Percentiles rank a stretch among this genome's conserved stretches.
phyloP scores from a whole-genome alignment of 2,888 invertebrate genomes.

The Amblyjoppa fuscipennis region DNA sequence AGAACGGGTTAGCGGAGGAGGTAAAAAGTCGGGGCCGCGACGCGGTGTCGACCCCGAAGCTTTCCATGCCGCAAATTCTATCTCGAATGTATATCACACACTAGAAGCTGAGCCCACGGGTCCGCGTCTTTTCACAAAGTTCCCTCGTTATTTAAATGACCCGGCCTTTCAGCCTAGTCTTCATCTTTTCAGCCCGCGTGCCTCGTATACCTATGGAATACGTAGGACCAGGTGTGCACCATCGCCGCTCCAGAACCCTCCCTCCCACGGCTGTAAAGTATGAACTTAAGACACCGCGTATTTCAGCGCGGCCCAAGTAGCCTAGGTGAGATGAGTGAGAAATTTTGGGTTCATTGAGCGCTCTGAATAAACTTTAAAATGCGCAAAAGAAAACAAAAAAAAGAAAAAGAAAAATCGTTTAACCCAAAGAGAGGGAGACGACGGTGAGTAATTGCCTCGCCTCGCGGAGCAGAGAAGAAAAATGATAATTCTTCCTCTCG shows the following conservation, averaged over 20 bases:
- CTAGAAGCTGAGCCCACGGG: conserved; percentile 41
- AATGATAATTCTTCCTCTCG: not conserved
- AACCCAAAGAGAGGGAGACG: not conserved
- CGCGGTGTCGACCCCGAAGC: conserved; percentile 35
- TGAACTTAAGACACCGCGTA: not conserved
- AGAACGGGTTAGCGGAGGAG: not conserved
- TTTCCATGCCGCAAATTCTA: conserved; percentile 40
- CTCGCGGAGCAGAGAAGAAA: not conserved
- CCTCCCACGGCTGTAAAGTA: not conserved
- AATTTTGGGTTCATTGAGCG: conserved; percentile 2
- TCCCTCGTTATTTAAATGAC: conserved; percentile 70
- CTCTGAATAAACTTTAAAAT: not conserved
- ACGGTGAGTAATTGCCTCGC: not conserved
- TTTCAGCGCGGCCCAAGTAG: not conserved
- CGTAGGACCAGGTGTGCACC: conserved; percentile 44
- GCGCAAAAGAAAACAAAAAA: not conserved
- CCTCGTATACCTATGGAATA: conserved; percentile 25
- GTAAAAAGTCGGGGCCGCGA: not conserved
- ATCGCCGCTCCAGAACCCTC: conserved; percentile 4
- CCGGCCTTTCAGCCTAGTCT: conserved; percentile 56
- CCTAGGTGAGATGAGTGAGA: not conserved
- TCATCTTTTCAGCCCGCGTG: conserved; percentile 14
- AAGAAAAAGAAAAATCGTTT: not conserved
- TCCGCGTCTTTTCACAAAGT: conserved; percentile 71
- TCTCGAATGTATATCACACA: conserved; percentile 40